Base-by-base conservation (phyloP, 2,113 vertebrate species). In the Gila orcuttii region DNA sequence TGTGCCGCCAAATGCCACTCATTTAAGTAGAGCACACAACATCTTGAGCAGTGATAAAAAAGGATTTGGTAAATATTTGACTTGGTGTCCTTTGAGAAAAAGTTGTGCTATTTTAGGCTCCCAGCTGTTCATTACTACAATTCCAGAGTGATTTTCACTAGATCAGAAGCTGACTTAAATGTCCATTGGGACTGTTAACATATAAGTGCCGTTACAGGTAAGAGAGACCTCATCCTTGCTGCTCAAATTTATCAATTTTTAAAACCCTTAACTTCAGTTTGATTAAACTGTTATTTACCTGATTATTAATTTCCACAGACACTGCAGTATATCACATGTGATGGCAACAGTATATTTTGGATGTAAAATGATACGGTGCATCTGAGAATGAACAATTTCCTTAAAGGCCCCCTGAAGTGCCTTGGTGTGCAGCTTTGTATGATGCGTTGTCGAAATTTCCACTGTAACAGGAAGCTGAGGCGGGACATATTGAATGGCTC, bases 51-150 rank as follows among this genome's bases (percentile, higher is more conserved):
- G n/a, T 23, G 12, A 42, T 31, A 81, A 68, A 75, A 23, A 86
- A 66, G 57, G 31, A 39, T 12, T n/a, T 25, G 6, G 64, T 73
- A 64, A 81, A 76, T 86, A 78, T 84, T 60, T 68, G 21, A 59
- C 15, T 59, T 68, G 21, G 12, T 21, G 17, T 59, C 75, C 23
- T n/a, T 74, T 33, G 4, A 11, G 28, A 68, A 74, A 23, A 39
- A 19, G 2, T 31, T 36, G 33, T 2, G 0, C n/a, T 31, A 66
- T 42, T 57, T 66, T 68, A 21, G 4, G 39, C 60, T 21, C 60
- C 23, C 39, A 31, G 79, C n/a, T 47, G 60, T 64, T 42, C 78
- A n/a, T 80, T 23, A 28, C 64, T 64, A 17, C 42, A 60, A 66
- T 81, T 21, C 28, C 31, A 60, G 33, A 39, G 9, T 19, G 2